phyloP scores from a whole-genome alignment of 2,888 invertebrate species.

The Brachycybe producta region DNA sequence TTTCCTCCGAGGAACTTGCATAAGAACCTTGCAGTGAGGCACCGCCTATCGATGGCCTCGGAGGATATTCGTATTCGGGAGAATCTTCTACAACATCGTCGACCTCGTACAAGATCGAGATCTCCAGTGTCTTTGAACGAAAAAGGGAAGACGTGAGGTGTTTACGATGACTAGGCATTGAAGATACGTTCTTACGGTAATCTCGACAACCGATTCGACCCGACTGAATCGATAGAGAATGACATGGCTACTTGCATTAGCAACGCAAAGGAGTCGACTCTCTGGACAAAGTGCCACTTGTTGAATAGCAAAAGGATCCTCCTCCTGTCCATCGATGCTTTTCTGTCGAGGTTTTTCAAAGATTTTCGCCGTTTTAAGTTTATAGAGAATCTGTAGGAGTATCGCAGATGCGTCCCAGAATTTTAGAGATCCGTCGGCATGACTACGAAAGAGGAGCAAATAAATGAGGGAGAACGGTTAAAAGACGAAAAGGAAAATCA shows the following conservation, averaged over 20 bases:
- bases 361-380: constrained; percentile 88
- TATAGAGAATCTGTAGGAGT: constrained; percentile 89
- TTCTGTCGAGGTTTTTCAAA: constrained; percentile 53
- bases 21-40: constrained; percentile 35
- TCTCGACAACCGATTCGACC: constrained; percentile 69
- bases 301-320: constrained; percentile 81
- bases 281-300: constrained; percentile 84
- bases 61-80: constrained; percentile 55
- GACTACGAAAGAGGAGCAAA: constrained; percentile 47
- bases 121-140: constrained; percentile 55
- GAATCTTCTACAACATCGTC: constrained; percentile 40
- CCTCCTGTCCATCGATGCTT: constrained; percentile 42
- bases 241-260: constrained; percentile 85
- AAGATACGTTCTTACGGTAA: constrained; percentile 45
- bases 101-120: constrained; percentile 71
- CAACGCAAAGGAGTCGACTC: constrained; percentile 75
- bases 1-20: constrained; percentile 34
- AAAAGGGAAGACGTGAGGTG: background rate
- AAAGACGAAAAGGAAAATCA: constrained; percentile 2
- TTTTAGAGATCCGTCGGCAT: constrained; percentile 95
- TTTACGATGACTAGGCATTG: background rate
- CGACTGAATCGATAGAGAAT: constrained; percentile 92
- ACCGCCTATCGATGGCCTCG: constrained; percentile 35
- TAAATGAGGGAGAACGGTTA: constrained; percentile 3
- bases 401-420: constrained; percentile 99